Percentiles rank a stretch among this genome's conserved stretches.
Evolutionary conservation across 2,888 invertebrate species (phyloP).

Genomic region (Leptarthrus brevirostris): DNA sequence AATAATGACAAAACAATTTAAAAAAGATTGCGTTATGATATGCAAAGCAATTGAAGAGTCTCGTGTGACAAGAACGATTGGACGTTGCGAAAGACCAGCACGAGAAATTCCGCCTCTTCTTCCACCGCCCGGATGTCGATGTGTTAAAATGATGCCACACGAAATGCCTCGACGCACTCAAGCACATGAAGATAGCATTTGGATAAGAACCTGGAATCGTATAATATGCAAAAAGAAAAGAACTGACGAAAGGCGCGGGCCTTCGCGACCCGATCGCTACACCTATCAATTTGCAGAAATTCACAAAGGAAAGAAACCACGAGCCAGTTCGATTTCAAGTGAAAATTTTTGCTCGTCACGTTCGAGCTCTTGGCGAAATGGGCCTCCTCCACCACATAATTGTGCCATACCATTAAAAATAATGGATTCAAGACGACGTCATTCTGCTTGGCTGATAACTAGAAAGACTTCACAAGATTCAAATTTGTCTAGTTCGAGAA

Average conservation of each 20-base stretch:
- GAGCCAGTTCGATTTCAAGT: conserved; percentile 86
- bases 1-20: conserved; percentile 96
- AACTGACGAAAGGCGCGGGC: conserved; percentile 64
- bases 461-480: conserved; percentile 93
- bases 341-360: conserved; percentile 91
- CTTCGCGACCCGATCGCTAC: conserved; percentile 74
- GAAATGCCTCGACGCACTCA: conserved; percentile 65
- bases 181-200: conserved; percentile 60
- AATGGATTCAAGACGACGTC: conserved; percentile 81
- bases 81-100: conserved; percentile 84
- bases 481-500: conserved; percentile 88
- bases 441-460: conserved; percentile 91
- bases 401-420: conserved; percentile 82
- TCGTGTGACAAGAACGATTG: conserved; percentile 87
- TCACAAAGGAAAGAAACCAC: conserved; percentile 77
- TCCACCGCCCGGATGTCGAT: conserved; percentile 67
- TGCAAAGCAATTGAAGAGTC: conserved; percentile 97
- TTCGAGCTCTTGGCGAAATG: conserved; percentile 88
- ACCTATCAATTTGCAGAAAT: conserved; percentile 82
- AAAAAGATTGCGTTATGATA: conserved; percentile 95
- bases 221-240: conserved; percentile 60
- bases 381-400: conserved; percentile 72
- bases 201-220: conserved; percentile 67
- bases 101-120: conserved; percentile 74
- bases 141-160: conserved; percentile 67